These are phyloP conservation scores for Bungarus multicinctus DNA, from an alignment of 2,113 vertebrate species.

Conservation along the genomic window DNA sequence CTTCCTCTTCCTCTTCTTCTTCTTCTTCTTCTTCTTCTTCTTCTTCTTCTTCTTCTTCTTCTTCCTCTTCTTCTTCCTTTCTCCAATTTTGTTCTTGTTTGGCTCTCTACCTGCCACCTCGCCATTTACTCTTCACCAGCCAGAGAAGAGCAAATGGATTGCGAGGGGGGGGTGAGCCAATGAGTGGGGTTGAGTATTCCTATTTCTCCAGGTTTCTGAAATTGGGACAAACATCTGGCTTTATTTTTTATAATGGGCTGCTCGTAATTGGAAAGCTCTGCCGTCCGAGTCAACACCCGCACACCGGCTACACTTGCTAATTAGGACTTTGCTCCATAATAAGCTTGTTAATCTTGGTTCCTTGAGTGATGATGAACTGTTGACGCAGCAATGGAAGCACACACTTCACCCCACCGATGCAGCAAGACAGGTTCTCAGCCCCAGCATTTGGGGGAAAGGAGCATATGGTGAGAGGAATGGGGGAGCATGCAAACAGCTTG, in stretches of 20 bases:
- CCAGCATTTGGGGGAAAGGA: constrained; percentile 66
- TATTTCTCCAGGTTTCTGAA: constrained; percentile 48
- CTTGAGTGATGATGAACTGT: constrained; percentile 42
- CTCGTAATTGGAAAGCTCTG: constrained; percentile 59
- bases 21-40: neutral
- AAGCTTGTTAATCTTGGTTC: constrained; percentile 59
- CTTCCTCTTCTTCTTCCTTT: neutral
- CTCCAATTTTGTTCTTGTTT: neutral
- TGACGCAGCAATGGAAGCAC: constrained; percentile 52
- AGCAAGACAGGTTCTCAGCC: constrained; percentile 57
- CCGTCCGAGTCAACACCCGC: constrained; percentile 58
- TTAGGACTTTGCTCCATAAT: constrained; percentile 64
- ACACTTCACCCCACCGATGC: constrained; percentile 47
- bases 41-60: too few relatives aligned
- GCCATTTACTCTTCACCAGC: neutral
- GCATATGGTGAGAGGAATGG: constrained; percentile 73
- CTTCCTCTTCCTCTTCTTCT: neutral
- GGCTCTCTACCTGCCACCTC: accelerated
- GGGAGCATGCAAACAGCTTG: constrained; percentile 63
- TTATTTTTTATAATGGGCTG: constrained; percentile 64
- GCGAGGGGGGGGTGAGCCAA: constrained; percentile 24
- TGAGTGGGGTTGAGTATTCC: neutral
- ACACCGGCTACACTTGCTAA: constrained; percentile 52
- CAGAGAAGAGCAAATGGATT: constrained; percentile 3
- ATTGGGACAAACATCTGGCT: constrained; percentile 59